These are phyloP conservation scores for Gymnocephalus cernua DNA, from an alignment of 2,113 vertebrate species.

Conservation along the genomic window DNA sequence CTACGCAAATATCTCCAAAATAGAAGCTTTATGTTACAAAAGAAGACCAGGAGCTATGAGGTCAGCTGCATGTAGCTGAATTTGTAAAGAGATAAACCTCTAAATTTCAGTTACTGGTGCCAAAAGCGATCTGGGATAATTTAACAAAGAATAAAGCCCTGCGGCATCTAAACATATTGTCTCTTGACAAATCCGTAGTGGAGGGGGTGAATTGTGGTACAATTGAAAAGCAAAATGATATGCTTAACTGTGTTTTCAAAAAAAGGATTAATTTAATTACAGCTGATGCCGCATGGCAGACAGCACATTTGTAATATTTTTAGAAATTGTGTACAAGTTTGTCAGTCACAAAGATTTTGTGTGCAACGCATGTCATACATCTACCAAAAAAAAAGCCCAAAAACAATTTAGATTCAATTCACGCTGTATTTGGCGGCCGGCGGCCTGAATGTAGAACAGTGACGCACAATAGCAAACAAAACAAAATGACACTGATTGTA, in stretches of 20 bases:
- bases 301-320: conserved; percentile 37
- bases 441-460: conserved; percentile 41
- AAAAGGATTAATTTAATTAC: conserved; percentile 32
- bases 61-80: conserved; percentile 74
- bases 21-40: conserved; percentile 76
- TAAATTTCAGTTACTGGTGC: conserved; percentile 63
- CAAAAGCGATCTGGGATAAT: conserved; percentile 67
- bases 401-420: conserved; percentile 28
- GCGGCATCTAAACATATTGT: conserved; percentile 73
- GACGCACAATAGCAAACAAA: conserved; percentile 60
- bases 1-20: conserved; percentile 78
- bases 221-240: conserved; percentile 56
- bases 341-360: background rate
- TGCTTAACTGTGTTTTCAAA: conserved; percentile 22
- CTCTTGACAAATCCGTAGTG: conserved; percentile 64
- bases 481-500: conserved; percentile 46
- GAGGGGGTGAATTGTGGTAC: conserved; percentile 58
- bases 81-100: conserved; percentile 74
- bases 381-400: background rate
- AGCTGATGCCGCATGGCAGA: conserved; percentile 2
- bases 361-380: background rate
- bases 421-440: conserved; percentile 20
- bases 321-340: conserved; percentile 6
- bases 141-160: conserved; percentile 76
- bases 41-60: conserved; percentile 68